Evolutionary conservation across 1,140 invertebrate species (phyloP).

Genomic region (Drosophila nikananu): DNA sequence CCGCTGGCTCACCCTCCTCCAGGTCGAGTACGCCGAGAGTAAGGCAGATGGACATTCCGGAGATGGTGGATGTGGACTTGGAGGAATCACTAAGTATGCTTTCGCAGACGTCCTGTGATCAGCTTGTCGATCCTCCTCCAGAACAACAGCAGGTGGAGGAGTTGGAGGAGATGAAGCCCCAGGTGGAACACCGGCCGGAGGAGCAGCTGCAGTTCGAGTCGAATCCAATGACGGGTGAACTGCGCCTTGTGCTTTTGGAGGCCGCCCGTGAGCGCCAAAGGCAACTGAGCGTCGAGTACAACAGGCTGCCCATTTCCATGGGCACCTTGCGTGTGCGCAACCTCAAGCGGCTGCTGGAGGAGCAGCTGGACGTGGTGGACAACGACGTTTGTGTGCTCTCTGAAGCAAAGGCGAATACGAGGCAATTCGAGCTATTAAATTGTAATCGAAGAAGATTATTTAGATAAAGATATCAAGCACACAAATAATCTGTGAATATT

Average conservation of each 20-base stretch:
- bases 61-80: conserved; percentile 55
- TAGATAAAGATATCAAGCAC: neutral
- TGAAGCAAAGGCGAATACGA: neutral
- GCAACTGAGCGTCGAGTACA: conserved; percentile 59
- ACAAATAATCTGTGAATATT: neutral
- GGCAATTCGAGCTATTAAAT: conserved; percentile 8
- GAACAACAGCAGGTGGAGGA: neutral
- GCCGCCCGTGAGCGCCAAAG: conserved; percentile 30
- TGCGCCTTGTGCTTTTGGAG: conserved; percentile 34
- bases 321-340: conserved; percentile 66
- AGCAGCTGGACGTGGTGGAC: conserved; percentile 60
- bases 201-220: neutral
- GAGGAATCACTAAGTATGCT: conserved; percentile 25
- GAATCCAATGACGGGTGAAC: conserved; percentile 29
- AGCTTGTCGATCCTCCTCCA: neutral
- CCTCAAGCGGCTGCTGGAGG: conserved; percentile 51
- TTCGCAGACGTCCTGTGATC: conserved; percentile 9
- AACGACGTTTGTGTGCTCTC: conserved; percentile 44
- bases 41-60: conserved; percentile 57
- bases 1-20: neutral
- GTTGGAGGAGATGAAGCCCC: neutral
- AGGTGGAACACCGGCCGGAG: neutral
- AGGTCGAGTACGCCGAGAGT: conserved; percentile 2
- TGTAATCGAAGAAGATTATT: conserved; percentile 1
- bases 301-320: conserved; percentile 61